A percentile compares a stretch with the other conserved stretches of the same genome.
Evolutionary conservation across 2,888 invertebrate species (phyloP).

Genomic region (Acleris laterana): DNA sequence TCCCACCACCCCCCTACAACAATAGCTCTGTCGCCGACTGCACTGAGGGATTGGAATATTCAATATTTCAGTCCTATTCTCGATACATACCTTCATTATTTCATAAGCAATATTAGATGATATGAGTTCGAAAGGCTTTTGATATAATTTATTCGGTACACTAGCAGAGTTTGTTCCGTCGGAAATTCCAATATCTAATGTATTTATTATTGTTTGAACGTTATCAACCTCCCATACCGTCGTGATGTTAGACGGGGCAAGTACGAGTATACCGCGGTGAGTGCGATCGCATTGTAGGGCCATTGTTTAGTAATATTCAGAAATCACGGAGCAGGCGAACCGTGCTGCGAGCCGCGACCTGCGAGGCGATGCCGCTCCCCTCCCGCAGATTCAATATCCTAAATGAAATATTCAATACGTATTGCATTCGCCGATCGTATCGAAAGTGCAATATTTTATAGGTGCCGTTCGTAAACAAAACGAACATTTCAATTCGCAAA

Average conservation of each 20-base stretch:
- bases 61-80: conserved; percentile 37
- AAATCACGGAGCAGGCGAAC: conserved; percentile 41
- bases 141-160: conserved; percentile 14
- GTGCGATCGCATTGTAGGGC: conserved; percentile 20
- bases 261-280: not conserved
- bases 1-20: conserved; percentile 52
- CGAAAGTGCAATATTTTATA: conserved; percentile 56
- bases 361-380: conserved; percentile 27
- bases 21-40: conserved; percentile 56
- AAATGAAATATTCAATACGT: conserved; percentile 71
- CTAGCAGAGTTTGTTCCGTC: conserved; percentile 8
- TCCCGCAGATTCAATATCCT: conserved; percentile 63
- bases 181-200: conserved; percentile 18
- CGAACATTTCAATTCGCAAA: conserved; percentile 32
- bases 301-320: conserved; percentile 41
- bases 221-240: not conserved
- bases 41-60: conserved; percentile 51
- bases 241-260: not conserved
- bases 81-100: conserved; percentile 33
- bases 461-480: conserved; percentile 48
- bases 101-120: conserved; percentile 27
- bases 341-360: conserved; percentile 38
- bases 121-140: conserved; percentile 14
- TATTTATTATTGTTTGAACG: conserved; percentile 1
- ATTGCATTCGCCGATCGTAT: conserved; percentile 59